phyloP scores from a whole-genome alignment of 2,888 invertebrate genomes.

The Sinopyrophorus schimmeli region DNA sequence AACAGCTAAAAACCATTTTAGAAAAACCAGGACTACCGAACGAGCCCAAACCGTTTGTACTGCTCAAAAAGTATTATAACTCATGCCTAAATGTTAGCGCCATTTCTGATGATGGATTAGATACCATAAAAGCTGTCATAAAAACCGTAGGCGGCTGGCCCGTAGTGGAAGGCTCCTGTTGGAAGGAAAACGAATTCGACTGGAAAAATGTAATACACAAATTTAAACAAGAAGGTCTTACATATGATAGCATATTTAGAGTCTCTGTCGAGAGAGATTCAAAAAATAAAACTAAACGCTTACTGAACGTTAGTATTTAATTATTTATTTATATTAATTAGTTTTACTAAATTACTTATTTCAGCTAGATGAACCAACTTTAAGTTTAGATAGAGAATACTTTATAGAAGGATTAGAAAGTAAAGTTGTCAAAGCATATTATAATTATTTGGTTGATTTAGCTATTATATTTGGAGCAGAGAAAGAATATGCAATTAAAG shows the following conservation, averaged over 20 bases:
- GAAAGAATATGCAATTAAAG: slow-evolving; percentile 64
- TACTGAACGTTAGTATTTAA: slow-evolving; percentile 28
- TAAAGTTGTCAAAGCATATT: slow-evolving; percentile 83
- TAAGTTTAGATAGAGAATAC: slow-evolving; percentile 84
- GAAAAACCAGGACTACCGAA: slow-evolving; percentile 3
- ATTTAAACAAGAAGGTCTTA: slow-evolving; percentile 27
- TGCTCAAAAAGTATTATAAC: slow-evolving; percentile 45
- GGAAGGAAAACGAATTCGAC: slow-evolving; percentile 72
- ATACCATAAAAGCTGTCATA: slow-evolving; percentile 72
- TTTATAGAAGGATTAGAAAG: slow-evolving; percentile 77
- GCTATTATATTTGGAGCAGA: slow-evolving; percentile 86
- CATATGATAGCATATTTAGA: slow-evolving; percentile 26
- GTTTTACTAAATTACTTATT: slow-evolving; percentile 6
- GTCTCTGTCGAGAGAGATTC: slow-evolving; percentile 24
- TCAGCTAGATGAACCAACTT: slow-evolving; percentile 85
- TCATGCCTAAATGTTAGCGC: slow-evolving; percentile 85
- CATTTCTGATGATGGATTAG: slow-evolving; percentile 77
- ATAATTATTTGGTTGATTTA: slow-evolving; percentile 84
- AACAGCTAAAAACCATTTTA: slow-evolving; percentile 6
- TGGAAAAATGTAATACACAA: slow-evolving; percentile 60
- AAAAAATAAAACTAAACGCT: slow-evolving; percentile 31
- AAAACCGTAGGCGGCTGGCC: slow-evolving; percentile 91
- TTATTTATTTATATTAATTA: too few relatives aligned
- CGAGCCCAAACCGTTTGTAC: slow-evolving; percentile 12
- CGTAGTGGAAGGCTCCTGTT: slow-evolving; percentile 74